Base-by-base conservation (phyloP, 2,797 vertebrate species). In the Hyperoplus immaculatus region DNA sequence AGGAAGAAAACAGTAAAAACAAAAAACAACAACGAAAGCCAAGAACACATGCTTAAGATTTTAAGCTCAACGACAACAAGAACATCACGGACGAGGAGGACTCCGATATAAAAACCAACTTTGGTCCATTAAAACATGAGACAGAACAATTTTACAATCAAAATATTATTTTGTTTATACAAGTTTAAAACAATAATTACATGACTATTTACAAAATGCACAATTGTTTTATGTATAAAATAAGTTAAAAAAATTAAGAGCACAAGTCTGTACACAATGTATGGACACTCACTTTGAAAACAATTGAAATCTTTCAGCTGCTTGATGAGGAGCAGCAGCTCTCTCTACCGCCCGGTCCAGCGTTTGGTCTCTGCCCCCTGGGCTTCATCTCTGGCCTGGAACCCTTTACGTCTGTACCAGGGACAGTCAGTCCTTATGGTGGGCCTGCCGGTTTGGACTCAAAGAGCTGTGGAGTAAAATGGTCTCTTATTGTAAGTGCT, bases 181-280 rank as follows among this genome's bases (percentile, higher is more conserved):
- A 98, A 85, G 95, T 96, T 96, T 93, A 95, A 96, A 97, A 96
- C 94, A 96, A 97, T 99, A 98, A 97, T 98, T 99, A 99, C 97
- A 99, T 96, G 94, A 90, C 91, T 98, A 98, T 99, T 95, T 99
- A 99, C 98, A 99, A 97, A 29, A 97, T 98, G 95, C 96, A 98
- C 97, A 98, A 93, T 95, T 91, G 67, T 91, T 90, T 29, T 97
- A 97, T 97, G 96, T 99, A 99, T 97, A 99, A 99, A 99, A 99
- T 99, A 99, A 99, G 97, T 99, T 99, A 98, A 97, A 96, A 29
- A 97, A 95, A 95, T 92, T 93, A 95, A 94, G 92, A 95, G 92
- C 92, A 95, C 95, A 94, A 29, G 90, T 93, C 94, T 96, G 92
- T 96, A 96, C 94, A 96, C 89, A 87, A 92, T 70, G 84, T 94